Evolutionary conservation across 2,797 vertebrate genomes (phyloP), one percentile per base, ranked within the genome.

Genomic region (Threskiornis aethiopicus): DNA sequence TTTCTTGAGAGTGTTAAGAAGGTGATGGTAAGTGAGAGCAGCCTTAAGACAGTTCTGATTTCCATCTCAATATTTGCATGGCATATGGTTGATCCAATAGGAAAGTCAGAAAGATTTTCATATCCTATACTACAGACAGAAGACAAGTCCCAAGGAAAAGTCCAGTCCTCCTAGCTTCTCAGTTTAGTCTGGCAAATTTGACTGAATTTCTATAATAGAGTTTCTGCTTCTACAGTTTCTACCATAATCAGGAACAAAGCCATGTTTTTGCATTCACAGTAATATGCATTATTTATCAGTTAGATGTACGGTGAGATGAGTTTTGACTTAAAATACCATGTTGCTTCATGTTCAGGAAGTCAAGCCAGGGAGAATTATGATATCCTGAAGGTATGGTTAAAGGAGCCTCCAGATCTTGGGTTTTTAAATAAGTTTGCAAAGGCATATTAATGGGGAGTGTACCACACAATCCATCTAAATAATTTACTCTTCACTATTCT

Each of bases 381-480:
- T 75, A 84, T 89, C 64, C 84, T 92, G 67, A 84, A 87, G 11
- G 16, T 87, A 76, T 19, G 37, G 73, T 85, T 93, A 90, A 89
- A 84, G 54, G 16, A 95, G 6, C n/a, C 58, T 90, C 70, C 52
- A 54, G 84, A 83, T 73, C 49, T 13, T 49, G 33, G 8, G n/a
- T 33, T 94, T 89, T 91, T 66, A 82, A 82, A 46, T 82, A 94
- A 75, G 70, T 89, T 92, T 90, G 57, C 42, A 90, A 84, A 90
- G 28, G 52, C 80, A 66, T 67, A 87, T 84, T 91, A 90, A 93
- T 35, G 25, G 59, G 28, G 24, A 95, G 17, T 8, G 13, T 90
- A 69, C 78, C 49, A 54, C 88, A 78, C 79, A 93, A 96, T 90
- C 73, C 73, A 91, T 79, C 80, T 54, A 77, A 94, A 96, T 88